Percentiles rank a stretch among this genome's conserved stretches.
These are phyloP conservation scores for Kryptolebias ocellatus DNA, from an alignment of 2,797 vertebrate genomes.

Conservation along the genomic window DNA sequence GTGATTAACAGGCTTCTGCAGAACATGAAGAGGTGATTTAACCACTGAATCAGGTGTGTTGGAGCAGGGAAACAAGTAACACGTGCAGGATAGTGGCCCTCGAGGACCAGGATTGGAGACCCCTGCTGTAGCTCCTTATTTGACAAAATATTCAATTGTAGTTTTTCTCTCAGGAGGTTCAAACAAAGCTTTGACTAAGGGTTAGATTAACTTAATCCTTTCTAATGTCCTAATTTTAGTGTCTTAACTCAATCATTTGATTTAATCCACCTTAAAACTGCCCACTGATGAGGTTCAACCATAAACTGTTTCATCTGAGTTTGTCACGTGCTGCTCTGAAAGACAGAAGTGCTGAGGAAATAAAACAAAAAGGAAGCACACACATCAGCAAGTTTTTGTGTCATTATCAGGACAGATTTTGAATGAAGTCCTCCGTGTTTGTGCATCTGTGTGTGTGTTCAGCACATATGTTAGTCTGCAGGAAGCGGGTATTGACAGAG, in stretches of 20 bases:
- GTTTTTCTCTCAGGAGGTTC: neutral
- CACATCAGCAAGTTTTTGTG: slow-evolving; percentile 16
- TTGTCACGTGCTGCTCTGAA: neutral
- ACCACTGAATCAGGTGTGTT: no score
- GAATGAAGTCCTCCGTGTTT: slow-evolving; percentile 20
- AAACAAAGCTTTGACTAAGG: neutral
- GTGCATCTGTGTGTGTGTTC: slow-evolving; percentile 1
- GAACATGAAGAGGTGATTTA: no score
- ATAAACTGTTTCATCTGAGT: neutral
- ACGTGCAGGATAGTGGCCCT: no score
- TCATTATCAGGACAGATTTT: slow-evolving; percentile 40
- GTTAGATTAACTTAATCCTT: neutral
- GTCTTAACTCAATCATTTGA: neutral
- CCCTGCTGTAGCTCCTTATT: no score
- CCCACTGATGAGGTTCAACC: neutral
- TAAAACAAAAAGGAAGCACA: slow-evolving; percentile 10
- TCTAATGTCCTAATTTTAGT: neutral
- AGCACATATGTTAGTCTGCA: slow-evolving; percentile 50
- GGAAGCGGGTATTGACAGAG: slow-evolving; percentile 56
- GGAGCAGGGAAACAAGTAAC: no score
- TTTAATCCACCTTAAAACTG: slow-evolving; percentile 2
- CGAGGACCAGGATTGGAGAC: no score
- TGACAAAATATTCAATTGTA: neutral
- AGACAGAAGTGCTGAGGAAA: slow-evolving; percentile 1
- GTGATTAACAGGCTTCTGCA: no score